phyloP scores from a whole-genome alignment of 37 sponge, comb jelly and placozoan species.

The Agelas oroides region DNA sequence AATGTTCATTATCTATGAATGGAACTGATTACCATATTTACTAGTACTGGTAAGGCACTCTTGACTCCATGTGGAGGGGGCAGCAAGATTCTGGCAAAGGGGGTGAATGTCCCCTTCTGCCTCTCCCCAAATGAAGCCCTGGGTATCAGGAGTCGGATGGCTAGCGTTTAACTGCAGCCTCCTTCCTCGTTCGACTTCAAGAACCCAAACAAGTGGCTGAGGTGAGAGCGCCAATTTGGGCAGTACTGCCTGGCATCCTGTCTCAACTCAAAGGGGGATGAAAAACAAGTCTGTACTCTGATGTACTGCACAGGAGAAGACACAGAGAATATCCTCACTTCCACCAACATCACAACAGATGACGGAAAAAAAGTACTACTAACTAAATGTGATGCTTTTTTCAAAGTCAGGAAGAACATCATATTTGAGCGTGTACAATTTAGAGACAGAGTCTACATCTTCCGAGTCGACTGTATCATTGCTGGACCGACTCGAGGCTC shows the following conservation, averaged over 20 bases:
- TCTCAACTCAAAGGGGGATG: conserved; percentile 15
- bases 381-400: conserved; percentile 22
- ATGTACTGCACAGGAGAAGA: conserved; percentile 53
- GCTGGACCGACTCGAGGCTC: too few relatives aligned
- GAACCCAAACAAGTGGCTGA: conserved; percentile 26
- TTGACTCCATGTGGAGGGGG: too few relatives aligned
- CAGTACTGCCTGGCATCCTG: conserved; percentile 42
- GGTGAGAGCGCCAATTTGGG: conserved; percentile 15
- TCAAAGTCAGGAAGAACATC: conserved; percentile 34
- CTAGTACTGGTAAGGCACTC: too few relatives aligned
- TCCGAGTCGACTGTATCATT: too few relatives aligned
- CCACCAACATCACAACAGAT: conserved; percentile 24
- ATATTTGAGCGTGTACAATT: conserved; percentile 36
- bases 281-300: conserved; percentile 38
- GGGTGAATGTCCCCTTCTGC: too few relatives aligned
- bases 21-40: too few relatives aligned
- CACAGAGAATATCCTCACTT: conserved; percentile 28
- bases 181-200: conserved; percentile 33
- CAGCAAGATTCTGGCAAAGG: too few relatives aligned
- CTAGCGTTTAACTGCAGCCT: conserved; percentile 28
- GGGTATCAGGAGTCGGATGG: conserved; percentile 53
- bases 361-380: conserved; percentile 40
- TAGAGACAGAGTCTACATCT: conserved; percentile 5
- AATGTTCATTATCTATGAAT: too few relatives aligned
- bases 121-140: too few relatives aligned